Conservation (phyloP, 1,140 invertebrate species). For the Macrocentrus cingulum region DNA sequence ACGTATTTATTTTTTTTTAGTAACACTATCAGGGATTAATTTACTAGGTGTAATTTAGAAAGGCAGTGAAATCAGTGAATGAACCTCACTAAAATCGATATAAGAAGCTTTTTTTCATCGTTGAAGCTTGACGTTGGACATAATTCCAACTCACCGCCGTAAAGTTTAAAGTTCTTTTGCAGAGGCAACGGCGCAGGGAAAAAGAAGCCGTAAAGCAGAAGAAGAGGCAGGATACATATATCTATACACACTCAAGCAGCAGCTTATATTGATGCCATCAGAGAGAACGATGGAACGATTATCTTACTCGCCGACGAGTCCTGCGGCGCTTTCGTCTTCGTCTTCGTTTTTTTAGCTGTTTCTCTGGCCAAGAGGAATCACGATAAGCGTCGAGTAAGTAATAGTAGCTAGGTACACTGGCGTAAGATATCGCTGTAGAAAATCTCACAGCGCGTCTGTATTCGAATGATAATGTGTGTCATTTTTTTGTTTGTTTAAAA, state of each 20-base stretch:
- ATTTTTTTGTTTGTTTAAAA: not conserved
- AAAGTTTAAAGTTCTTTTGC: too few species aligned
- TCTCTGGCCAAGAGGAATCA: not conserved
- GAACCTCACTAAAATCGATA: too few species aligned
- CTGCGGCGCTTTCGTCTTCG: not conserved
- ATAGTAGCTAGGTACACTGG: constrained; percentile 15
- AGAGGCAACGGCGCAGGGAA: too few species aligned
- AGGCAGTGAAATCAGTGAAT: too few species aligned
- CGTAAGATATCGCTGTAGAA: constrained; percentile 13
- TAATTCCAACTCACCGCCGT: too few species aligned
- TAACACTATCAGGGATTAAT: too few species aligned
- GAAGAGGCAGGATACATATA: not conserved
- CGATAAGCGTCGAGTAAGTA: not conserved
- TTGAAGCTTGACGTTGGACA: too few species aligned
- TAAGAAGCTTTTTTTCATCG: too few species aligned
- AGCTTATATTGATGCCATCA: constrained; percentile 5
- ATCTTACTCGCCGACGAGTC: not conserved
- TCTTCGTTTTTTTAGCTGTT: constrained; percentile 1
- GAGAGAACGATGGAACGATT: constrained; percentile 8
- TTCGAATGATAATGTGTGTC: not conserved
- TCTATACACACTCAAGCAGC: constrained; percentile 1
- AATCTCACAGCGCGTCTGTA: constrained; percentile 8
- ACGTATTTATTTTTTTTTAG: too few species aligned
- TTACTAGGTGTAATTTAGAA: too few species aligned
- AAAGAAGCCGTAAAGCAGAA: not conserved